Evolutionary conservation across 2,797 vertebrate genomes (phyloP), one percentile per base, ranked within the genome.

Genomic region (Streptopelia turtur): DNA sequence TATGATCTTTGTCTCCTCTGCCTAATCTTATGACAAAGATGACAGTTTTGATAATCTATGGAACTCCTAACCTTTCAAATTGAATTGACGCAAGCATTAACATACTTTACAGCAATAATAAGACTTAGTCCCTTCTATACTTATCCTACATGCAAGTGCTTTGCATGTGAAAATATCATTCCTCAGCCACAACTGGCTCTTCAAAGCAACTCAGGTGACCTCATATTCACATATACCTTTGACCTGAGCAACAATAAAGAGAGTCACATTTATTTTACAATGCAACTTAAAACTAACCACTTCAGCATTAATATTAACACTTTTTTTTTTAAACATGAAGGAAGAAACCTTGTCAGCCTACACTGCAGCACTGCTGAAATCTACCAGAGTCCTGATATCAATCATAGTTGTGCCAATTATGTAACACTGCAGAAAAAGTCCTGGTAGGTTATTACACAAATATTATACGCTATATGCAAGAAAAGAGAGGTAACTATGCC

Each of bases 341-440:
- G 72, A 86, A 35, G 16, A 86, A 30, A 90, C 69, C 21, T 89
- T 69, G 50, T 43, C 90, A 92, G 78, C 81, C 90, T 90, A 93
- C 86, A 41, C 52, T 66, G 66, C 86, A 89, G 80, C n/a, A 69
- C 43, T 87, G 70, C 83, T 94, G 90, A 93, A 84, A 96, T 56
- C 47, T 63, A 45, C 39, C 37, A 43, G 65, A 81, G 69, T 82
- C 57, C 69, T 82, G 78, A 88, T 86, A 90, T 94, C 90, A 96
- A 89, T 94, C 94, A 92, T 47, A 59, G 66, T 11, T 23, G 70
- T 95, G 77, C 63, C 65, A 60, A 70, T 95, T 95, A 93, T 49
- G 35, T 85, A 96, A 94, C 47, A 66, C 77, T 82, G 63, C 83
- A 93, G 45, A 72, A 92, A 89, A 93, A 91, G 30, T 39, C n/a